Evolutionary conservation across 1,140 invertebrate genomes (phyloP).

Genomic region (Drosophila novamexicana): DNA sequence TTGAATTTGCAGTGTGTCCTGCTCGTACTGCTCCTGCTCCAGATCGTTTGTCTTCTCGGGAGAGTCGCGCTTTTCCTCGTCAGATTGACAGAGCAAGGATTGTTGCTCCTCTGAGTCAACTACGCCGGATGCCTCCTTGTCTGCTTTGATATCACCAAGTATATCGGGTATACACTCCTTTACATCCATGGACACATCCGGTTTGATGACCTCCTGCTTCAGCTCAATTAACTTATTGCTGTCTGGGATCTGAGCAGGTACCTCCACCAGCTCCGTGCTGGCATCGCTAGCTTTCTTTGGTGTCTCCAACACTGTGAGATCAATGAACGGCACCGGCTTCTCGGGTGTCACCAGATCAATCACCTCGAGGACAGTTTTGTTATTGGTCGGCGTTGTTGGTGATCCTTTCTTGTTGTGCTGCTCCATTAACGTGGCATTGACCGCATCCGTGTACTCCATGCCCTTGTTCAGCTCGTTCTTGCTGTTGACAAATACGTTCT

Average conservation of each 20-base stretch:
- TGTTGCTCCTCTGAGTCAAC: slow-evolving; percentile 64
- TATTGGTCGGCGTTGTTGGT: slow-evolving; percentile 72
- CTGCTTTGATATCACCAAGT: slow-evolving; percentile 64
- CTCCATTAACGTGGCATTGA: slow-evolving; percentile 77
- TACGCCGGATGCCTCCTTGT: slow-evolving; percentile 40
- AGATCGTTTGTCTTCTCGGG: slow-evolving; percentile 85
- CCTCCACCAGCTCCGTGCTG: slow-evolving; percentile 42
- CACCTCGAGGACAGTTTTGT: slow-evolving; percentile 69
- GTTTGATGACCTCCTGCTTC: slow-evolving; percentile 53
- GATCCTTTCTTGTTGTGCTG: slow-evolving; percentile 64
- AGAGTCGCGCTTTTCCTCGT: slow-evolving; percentile 81
- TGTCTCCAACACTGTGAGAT: slow-evolving; percentile 64
- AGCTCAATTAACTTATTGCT: slow-evolving; percentile 77
- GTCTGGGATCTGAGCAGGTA: slow-evolving; percentile 29
- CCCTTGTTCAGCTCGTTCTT: slow-evolving; percentile 83
- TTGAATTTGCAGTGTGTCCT: slow-evolving; percentile 73
- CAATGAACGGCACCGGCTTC: slow-evolving; percentile 71
- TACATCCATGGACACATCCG: slow-evolving; percentile 78
- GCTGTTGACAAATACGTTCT: slow-evolving; percentile 81
- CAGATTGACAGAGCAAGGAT: slow-evolving; percentile 57
- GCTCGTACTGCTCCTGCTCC: slow-evolving; percentile 86
- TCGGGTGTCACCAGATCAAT: slow-evolving; percentile 82
- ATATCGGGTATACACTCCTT: slow-evolving; percentile 80
- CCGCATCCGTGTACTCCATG: slow-evolving; percentile 80
- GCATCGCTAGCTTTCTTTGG: slow-evolving; percentile 54